Evolutionary conservation across 2,797 vertebrate species (phyloP).

Genomic region (Moxostoma hubbsi): DNA sequence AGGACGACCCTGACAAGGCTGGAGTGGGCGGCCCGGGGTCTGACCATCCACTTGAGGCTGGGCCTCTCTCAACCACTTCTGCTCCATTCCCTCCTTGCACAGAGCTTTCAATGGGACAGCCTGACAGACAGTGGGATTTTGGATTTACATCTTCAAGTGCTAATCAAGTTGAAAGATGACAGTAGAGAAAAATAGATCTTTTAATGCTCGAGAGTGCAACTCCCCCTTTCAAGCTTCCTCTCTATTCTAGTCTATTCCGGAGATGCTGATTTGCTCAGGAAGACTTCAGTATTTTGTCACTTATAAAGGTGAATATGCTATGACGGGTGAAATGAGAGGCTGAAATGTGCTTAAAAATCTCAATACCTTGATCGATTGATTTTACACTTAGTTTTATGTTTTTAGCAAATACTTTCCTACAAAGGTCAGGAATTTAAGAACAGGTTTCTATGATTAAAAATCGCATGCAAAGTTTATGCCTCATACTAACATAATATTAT

Average conservation of each 20-base stretch:
- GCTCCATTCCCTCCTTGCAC: conserved; percentile 63
- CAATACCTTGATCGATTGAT: neutral
- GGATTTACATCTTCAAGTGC: conserved; percentile 75
- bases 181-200: conserved; percentile 70
- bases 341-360: neutral
- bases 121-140: conserved; percentile 71
- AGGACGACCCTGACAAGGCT: conserved; percentile 62
- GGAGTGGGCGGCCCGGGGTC: conserved; percentile 57
- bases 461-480: neutral
- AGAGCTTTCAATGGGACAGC: conserved; percentile 73
- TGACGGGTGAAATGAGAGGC: neutral
- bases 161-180: conserved; percentile 79
- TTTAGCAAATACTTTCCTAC: neutral
- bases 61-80: conserved; percentile 59
- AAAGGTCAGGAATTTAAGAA: too few species aligned
- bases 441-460: neutral
- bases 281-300: too few species aligned
- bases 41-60: conserved; percentile 57
- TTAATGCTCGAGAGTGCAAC: too few species aligned
- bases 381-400: neutral
- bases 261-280: conserved; percentile 19
- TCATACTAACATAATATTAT: too few species aligned
- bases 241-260: conserved; percentile 63
- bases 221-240: too few species aligned
- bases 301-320: conserved; percentile 26